phyloP scores from a whole-genome alignment of 2,113 vertebrate species.

The Ceyx margarethae region DNA sequence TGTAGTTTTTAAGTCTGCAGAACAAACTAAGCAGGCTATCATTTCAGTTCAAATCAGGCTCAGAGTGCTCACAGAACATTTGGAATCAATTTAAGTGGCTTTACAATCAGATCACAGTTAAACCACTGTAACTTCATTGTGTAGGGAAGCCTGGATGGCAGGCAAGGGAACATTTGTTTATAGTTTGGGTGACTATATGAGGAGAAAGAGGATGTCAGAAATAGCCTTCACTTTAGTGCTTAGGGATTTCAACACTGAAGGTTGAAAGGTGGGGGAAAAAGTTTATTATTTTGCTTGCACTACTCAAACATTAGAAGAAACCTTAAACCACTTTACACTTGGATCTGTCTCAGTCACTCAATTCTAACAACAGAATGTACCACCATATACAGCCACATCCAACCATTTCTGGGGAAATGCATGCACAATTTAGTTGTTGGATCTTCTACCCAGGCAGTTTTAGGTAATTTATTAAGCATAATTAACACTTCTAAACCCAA shows the following conservation, averaged over 20 bases:
- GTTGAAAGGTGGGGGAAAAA: background rate
- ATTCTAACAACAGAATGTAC: background rate
- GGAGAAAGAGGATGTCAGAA: conserved; percentile 35
- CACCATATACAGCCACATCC: background rate
- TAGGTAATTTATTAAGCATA: background rate
- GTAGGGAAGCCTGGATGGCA: background rate
- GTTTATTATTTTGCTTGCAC: conserved; percentile 17
- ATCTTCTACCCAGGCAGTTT: background rate
- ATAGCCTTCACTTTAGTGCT: background rate
- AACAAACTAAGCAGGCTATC: background rate
- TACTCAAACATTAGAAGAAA: conserved; percentile 1
- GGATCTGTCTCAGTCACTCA: background rate
- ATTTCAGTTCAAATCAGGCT: conserved; percentile 35
- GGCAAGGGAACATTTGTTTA: conserved; percentile 42
- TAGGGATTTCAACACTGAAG: conserved; percentile 2
- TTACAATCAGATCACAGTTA: conserved; percentile 42
- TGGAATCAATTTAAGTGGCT: conserved; percentile 59
- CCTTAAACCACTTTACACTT: conserved; percentile 28
- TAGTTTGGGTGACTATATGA: conserved; percentile 16
- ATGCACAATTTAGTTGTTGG: background rate
- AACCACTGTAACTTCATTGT: conserved; percentile 52
- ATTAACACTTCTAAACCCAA: background rate
- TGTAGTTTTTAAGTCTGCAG: background rate
- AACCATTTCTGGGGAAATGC: background rate
- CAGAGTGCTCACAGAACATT: conserved; percentile 37